phyloP scores from a whole-genome alignment of 2,113 vertebrate species.

The Psittacula cyanocephala region DNA sequence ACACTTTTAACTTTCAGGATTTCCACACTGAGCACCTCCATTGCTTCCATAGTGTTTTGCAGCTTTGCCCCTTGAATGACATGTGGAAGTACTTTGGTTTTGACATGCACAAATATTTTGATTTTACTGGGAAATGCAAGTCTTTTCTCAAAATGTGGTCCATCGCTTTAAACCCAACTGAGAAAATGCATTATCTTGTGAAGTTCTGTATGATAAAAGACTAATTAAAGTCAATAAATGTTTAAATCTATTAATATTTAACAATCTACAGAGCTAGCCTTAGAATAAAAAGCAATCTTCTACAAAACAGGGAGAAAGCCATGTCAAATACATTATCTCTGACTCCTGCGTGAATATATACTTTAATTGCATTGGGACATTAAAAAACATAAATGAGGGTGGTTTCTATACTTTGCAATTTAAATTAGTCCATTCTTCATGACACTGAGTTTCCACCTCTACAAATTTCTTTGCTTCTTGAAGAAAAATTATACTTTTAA shows the following conservation, averaged over 20 bases:
- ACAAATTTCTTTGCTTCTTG: background rate
- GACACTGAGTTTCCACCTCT: background rate
- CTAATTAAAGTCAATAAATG: background rate
- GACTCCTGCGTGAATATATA: background rate
- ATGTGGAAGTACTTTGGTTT: background rate
- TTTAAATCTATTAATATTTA: conserved; percentile 8
- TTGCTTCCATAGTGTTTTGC: background rate
- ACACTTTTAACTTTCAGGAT: background rate
- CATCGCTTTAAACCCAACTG: background rate
- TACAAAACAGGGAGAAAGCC: background rate
- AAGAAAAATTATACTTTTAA: background rate
- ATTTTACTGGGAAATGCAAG: background rate
- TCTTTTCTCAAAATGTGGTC: background rate
- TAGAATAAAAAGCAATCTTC: background rate
- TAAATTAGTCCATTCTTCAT: background rate
- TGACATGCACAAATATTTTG: background rate
- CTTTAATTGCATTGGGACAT: background rate
- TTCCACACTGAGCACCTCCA: background rate
- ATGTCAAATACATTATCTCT: background rate
- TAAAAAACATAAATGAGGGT: background rate
- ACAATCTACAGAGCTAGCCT: background rate
- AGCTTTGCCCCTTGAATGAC: background rate
- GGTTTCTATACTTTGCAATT: background rate
- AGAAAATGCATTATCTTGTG: background rate
- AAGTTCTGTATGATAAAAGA: background rate